Evolutionary conservation across 2,888 invertebrate species (phyloP).

Genomic region (Tuta absoluta): DNA sequence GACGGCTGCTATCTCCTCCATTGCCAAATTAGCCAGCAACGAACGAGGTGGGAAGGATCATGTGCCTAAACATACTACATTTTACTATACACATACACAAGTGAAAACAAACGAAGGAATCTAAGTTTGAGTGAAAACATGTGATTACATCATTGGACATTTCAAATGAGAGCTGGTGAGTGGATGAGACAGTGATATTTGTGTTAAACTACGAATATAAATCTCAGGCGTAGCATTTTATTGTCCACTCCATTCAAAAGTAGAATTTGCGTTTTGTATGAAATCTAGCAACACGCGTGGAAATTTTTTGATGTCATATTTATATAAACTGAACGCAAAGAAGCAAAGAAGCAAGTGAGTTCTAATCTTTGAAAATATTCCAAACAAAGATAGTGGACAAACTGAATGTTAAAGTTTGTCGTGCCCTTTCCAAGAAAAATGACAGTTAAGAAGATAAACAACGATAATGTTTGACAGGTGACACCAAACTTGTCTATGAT

Average conservation of each 20-base stretch:
- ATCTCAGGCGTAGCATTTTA: too few species aligned
- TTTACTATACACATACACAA: neutral
- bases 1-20: constrained; percentile 46
- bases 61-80: neutral
- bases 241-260: too few species aligned
- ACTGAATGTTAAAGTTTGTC: neutral
- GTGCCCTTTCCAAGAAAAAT: neutral
- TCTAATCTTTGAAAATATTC: neutral
- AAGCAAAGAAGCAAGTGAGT: too few species aligned
- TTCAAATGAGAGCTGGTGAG: constrained; percentile 60
- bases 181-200: constrained; percentile 22
- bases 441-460: neutral
- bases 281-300: too few species aligned
- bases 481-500: neutral
- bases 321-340: too few species aligned
- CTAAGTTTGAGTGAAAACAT: constrained; percentile 40
- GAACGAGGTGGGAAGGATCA: constrained; percentile 31
- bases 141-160: constrained; percentile 41
- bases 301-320: too few species aligned
- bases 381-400: neutral
- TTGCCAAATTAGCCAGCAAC: constrained; percentile 44
- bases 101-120: constrained; percentile 16
- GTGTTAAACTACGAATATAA: too few species aligned
- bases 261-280: too few species aligned
- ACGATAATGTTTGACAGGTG: constrained; percentile 2